These are phyloP conservation scores for Neodiprion virginianus DNA, from an alignment of 1,140 invertebrate species.

Conservation along the genomic window DNA sequence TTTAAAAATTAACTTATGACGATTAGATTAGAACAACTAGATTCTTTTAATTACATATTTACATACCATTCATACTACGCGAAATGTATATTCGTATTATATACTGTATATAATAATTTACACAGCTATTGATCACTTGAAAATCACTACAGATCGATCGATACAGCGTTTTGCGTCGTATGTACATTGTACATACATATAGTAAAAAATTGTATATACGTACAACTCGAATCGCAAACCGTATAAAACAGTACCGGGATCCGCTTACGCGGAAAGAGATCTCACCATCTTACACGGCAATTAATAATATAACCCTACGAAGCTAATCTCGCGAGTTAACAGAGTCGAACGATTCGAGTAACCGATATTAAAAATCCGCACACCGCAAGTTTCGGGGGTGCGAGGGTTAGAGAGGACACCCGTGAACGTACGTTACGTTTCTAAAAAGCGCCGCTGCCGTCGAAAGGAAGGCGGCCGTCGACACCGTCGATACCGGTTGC, in stretches of 20 bases:
- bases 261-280: too few species aligned
- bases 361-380: too few species aligned
- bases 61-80: conserved; percentile 17
- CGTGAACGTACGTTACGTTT: conserved; percentile 77
- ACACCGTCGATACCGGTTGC: conserved; percentile 52
- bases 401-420: conserved; percentile 69
- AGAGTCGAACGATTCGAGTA: too few species aligned
- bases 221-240: too few species aligned
- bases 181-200: too few species aligned
- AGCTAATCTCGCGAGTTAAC: too few species aligned
- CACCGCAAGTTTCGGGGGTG: not conserved
- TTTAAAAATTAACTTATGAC: not conserved
- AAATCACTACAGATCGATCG: not conserved
- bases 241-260: too few species aligned
- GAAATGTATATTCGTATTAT: not conserved
- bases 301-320: too few species aligned
- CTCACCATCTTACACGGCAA: too few species aligned
- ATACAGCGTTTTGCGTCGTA: too few species aligned
- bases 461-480: conserved; percentile 62
- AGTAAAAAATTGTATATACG: too few species aligned
- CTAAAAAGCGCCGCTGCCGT: conserved; percentile 75
- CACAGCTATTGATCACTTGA: not conserved
- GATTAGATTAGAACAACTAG: not conserved
- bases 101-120: not conserved
- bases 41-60: conserved; percentile 36